Base-by-base conservation (phyloP, 2,888 invertebrate species). In the Chironomus tentans region DNA sequence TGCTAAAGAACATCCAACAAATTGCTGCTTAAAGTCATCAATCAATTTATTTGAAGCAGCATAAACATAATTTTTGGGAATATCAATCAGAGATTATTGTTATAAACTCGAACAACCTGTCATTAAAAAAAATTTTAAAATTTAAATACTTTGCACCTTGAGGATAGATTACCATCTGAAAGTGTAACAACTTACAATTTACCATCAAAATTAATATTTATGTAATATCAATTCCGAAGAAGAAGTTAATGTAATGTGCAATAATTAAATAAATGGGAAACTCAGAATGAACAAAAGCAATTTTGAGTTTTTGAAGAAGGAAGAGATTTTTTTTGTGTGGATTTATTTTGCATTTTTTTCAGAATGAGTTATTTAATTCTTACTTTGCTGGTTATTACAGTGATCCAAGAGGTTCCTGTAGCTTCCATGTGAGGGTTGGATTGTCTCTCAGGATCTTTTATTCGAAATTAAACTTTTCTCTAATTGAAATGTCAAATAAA, bases 31-130 rank as follows among this genome's bases (percentile, higher is more conserved):
- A 46, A 70, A 13, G 38, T 56, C 62, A 73, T 15, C 22, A 24
- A 65, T 24, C 62, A 65, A 22, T 22, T n/a, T n/a, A n/a, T n/a
- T n/a, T n/a, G n/a, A n/a, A n/a, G n/a, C 65, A 50, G 56, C 28
- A 65, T 28, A 22, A 68, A 13, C 22, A 68, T 18, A 38, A 24
- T 56, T 56, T 68, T 74, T 74, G 68, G 68, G 68, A 74, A 74
- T 74, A 46, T 74, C 48, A 74, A 74, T 65, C 65, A 74, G 47
- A 74, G 71, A 71, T 71, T 71, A 71, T 38, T 38, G 21, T 48
- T 48, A 62, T 22, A 24, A 73, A 70, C 15, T 46, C n/a, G 46
- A 15, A 12, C 22, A 18, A 28, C n/a, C 68, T 69, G 46, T 21
- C 61, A 72, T n/a, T 70, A 38, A 38, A 15, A 46, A 47, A 65